A percentile compares a stretch with the other conserved stretches of the same genome.
These are phyloP conservation scores for Gadus chalcogrammus DNA, from an alignment of 2,113 vertebrate genomes.

Conservation along the genomic window DNA sequence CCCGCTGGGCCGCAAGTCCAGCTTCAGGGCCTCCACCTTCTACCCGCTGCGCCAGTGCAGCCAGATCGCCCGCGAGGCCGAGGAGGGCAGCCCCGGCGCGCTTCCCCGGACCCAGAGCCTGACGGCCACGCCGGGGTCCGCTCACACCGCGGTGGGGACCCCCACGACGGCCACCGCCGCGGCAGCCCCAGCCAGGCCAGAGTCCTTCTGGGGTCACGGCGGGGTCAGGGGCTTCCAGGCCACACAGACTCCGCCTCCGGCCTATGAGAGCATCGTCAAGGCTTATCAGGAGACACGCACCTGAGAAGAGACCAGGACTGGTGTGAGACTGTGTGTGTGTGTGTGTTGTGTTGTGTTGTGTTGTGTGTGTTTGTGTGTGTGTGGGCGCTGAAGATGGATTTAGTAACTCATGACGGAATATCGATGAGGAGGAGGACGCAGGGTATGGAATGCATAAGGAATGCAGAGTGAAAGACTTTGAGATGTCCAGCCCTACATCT, in stretches of 20 bases:
- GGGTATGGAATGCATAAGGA: no score
- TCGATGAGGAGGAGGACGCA: neutral
- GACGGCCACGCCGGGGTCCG: slow-evolving; percentile 65
- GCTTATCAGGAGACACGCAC: slow-evolving; percentile 88
- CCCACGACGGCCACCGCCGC: slow-evolving; percentile 41
- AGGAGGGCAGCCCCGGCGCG: slow-evolving; percentile 82
- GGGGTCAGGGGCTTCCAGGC: slow-evolving; percentile 74
- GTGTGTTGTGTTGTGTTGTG: no score
- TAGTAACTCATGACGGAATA: slow-evolving; percentile 15
- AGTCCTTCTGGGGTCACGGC: slow-evolving; percentile 87
- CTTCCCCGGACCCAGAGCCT: slow-evolving; percentile 74
- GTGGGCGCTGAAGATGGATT: slow-evolving; percentile 21
- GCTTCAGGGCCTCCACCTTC: slow-evolving; percentile 92
- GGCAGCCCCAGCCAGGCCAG: slow-evolving; percentile 69
- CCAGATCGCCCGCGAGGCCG: slow-evolving; percentile 83
- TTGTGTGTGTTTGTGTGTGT: slow-evolving; percentile 17
- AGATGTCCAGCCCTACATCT: no score
- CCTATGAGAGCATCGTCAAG: slow-evolving; percentile 92
- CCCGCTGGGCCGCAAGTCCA: slow-evolving; percentile 85
- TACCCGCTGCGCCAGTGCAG: slow-evolving; percentile 90
- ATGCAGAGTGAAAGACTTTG: no score
- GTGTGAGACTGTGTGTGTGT: slow-evolving; percentile 16
- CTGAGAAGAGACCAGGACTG: slow-evolving; percentile 31
- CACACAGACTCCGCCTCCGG: slow-evolving; percentile 84
- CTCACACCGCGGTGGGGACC: slow-evolving; percentile 57